phyloP scores from a whole-genome alignment of 2,797 vertebrate genomes.

The Tenualosa ilisha region DNA sequence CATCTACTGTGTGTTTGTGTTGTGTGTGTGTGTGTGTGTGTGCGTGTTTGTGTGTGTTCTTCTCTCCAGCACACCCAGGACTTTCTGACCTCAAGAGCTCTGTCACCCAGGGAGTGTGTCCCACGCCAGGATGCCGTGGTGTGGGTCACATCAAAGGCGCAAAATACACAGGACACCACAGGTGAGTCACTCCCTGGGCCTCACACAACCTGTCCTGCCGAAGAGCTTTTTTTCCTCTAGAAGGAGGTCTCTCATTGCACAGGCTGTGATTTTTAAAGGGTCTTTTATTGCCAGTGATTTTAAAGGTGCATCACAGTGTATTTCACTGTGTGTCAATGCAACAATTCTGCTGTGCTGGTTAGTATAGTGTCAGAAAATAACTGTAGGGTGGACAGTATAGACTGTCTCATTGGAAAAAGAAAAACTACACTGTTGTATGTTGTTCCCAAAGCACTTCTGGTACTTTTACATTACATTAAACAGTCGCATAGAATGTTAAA shows the following conservation, averaged over 20 bases:
- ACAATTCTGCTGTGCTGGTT: neutral
- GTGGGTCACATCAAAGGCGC: slow-evolving; percentile 80
- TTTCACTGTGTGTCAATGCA: neutral
- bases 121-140: slow-evolving; percentile 76
- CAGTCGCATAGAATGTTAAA: too few species aligned
- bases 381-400: too few species aligned
- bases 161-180: slow-evolving; percentile 80
- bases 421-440: too few species aligned
- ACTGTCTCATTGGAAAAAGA: too few species aligned
- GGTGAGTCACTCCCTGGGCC: slow-evolving; percentile 50
- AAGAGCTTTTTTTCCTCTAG: neutral
- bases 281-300: too few species aligned
- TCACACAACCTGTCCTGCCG: neutral
- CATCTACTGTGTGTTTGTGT: neutral
- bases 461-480: too few species aligned
- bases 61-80: slow-evolving; percentile 53
- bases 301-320: neutral
- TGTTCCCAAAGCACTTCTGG: too few species aligned
- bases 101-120: slow-evolving; percentile 73
- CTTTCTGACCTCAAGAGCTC: slow-evolving; percentile 61
- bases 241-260: too few species aligned
- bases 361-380: neutral
- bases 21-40: neutral
- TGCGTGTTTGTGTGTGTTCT: slow-evolving; percentile 2
- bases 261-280: neutral